phyloP scores from a whole-genome alignment of 2,113 vertebrate species.

The Strix aluco region DNA sequence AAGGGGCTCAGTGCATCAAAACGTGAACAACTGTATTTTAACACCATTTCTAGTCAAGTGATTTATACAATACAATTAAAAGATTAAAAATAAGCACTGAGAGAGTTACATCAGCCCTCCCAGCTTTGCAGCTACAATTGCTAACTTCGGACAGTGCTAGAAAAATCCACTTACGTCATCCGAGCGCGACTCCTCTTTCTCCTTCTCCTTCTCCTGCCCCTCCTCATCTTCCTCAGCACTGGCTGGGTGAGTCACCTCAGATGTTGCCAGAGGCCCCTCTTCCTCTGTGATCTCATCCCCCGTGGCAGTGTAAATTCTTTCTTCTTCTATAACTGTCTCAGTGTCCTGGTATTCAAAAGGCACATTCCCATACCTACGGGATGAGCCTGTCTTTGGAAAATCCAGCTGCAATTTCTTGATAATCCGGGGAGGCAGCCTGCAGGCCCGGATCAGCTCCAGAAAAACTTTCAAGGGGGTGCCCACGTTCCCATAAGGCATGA shows the following conservation, averaged over 20 bases:
- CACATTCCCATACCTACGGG: conserved; percentile 89
- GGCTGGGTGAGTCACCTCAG: background rate
- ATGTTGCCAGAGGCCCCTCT: background rate
- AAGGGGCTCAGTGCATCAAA: background rate
- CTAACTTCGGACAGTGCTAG: accelerated
- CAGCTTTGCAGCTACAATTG: accelerated
- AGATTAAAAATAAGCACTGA: background rate
- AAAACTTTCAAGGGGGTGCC: conserved; percentile 89
- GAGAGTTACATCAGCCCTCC: background rate
- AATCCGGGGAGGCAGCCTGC: conserved; percentile 86
- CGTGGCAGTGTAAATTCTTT: conserved; percentile 84
- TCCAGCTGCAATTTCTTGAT: conserved; percentile 88
- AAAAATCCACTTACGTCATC: conserved; percentile 83
- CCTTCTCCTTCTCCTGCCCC: background rate
- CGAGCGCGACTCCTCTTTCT: conserved; percentile 73
- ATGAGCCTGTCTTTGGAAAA: conserved; percentile 87
- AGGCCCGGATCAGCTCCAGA: conserved; percentile 90
- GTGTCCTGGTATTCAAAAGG: conserved; percentile 84
- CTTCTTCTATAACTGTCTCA: conserved; percentile 68
- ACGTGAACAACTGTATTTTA: accelerated
- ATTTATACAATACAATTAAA: background rate
- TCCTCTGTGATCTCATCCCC: conserved; percentile 85
- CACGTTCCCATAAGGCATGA: conserved; percentile 93
- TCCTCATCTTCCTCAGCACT: background rate
- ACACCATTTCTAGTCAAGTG: accelerated